Evolutionary conservation across 2,888 invertebrate genomes (phyloP).

Genomic region (Drosophila lutescens): DNA sequence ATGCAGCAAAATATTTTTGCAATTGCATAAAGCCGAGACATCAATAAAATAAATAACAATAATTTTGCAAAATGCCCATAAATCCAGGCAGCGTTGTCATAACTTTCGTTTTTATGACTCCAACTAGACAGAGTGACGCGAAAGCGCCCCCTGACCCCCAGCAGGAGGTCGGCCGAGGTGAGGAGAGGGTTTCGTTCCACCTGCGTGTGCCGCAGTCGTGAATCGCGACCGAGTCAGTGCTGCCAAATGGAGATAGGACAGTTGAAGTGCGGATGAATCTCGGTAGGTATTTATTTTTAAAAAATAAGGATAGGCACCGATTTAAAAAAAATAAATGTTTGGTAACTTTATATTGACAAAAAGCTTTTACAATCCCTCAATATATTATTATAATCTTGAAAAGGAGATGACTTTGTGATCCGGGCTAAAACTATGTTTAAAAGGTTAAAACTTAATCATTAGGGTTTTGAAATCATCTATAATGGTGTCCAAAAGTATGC

Average conservation of each 20-base stretch:
- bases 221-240: constrained; percentile 9
- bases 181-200: constrained; percentile 37
- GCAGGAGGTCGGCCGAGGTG: neutral
- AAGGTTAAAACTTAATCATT: too few species aligned
- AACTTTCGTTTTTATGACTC: constrained; percentile 83
- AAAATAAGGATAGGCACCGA: too few species aligned
- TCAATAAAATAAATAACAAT: constrained; percentile 80
- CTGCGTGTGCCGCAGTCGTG: constrained; percentile 55
- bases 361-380: too few species aligned
- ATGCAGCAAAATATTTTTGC: constrained; percentile 73
- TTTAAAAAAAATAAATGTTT: too few species aligned
- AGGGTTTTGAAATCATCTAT: too few species aligned
- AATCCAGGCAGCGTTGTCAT: constrained; percentile 81
- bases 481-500: too few species aligned
- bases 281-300: too few species aligned
- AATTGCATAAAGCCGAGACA: constrained; percentile 71
- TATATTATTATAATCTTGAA: too few species aligned
- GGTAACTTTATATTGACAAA: too few species aligned
- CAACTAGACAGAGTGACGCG: constrained; percentile 74
- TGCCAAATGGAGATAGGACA: neutral
- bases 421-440: too few species aligned
- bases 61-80: constrained; percentile 82
- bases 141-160: constrained; percentile 18
- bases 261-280: neutral
- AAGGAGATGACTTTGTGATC: too few species aligned